Evolutionary conservation across 2,888 invertebrate species (phyloP).

Genomic region (Microctonus hyperodae): DNA sequence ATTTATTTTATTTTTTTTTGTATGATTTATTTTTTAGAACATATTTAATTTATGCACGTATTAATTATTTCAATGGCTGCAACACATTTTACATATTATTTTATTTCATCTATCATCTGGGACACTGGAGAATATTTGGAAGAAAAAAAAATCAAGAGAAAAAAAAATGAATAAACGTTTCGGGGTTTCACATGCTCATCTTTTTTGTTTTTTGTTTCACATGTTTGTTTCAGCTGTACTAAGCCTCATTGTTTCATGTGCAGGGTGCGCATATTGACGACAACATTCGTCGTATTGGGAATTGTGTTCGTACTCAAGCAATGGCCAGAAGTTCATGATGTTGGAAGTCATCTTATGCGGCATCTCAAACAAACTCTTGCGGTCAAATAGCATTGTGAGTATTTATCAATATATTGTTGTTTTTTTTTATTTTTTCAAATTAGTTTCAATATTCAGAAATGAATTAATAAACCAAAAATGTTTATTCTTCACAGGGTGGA

Average conservation of each 20-base stretch:
- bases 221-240: conserved; percentile 62
- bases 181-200: conserved; percentile 49
- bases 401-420: conserved; percentile 28
- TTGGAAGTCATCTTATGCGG: conserved; percentile 80
- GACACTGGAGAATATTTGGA: neutral
- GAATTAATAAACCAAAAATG: neutral
- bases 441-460: conserved; percentile 1
- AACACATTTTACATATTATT: conserved; percentile 39
- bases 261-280: conserved; percentile 88
- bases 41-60: neutral
- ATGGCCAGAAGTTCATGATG: conserved; percentile 88
- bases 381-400: conserved; percentile 68
- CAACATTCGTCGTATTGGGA: conserved; percentile 80
- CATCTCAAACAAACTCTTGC: conserved; percentile 81
- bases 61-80: neutral
- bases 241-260: conserved; percentile 64
- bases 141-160: neutral
- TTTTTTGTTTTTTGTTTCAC: conserved; percentile 52
- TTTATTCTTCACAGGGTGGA: conserved; percentile 35
- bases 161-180: conserved; percentile 1
- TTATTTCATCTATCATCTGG: conserved; percentile 14
- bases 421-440: conserved; percentile 26
- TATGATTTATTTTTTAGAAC: neutral
- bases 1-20: neutral
- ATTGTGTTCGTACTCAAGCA: conserved; percentile 86